phyloP scores from a whole-genome alignment of 2,888 invertebrate genomes.

The Metopia argyrocephala region DNA sequence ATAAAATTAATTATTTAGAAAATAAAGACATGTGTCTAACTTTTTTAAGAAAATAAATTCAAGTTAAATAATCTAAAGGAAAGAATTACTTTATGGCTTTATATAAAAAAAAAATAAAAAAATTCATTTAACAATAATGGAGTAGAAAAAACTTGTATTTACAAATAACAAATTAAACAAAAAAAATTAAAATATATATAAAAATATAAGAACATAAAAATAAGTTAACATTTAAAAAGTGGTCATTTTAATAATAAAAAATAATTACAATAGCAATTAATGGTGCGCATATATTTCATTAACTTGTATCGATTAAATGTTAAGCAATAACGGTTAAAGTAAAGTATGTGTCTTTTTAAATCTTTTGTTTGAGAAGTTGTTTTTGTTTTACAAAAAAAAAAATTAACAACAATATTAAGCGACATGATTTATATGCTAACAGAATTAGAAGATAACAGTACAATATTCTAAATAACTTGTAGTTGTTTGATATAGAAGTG shows the following conservation, averaged over 20 bases:
- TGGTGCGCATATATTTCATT: constrained; percentile 11
- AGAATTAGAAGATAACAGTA: not conserved
- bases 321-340: not conserved
- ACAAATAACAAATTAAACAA: too few relatives aligned
- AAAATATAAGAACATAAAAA: too few relatives aligned
- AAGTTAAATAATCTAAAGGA: not conserved
- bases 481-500: too few relatives aligned
- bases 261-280: not conserved
- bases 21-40: not conserved
- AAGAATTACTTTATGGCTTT: not conserved
- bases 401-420: not conserved
- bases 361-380: not conserved
- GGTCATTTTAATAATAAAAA: too few relatives aligned
- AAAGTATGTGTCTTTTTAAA: not conserved
- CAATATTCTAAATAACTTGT: not conserved
- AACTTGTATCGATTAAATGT: not conserved
- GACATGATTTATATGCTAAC: not conserved
- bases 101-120: too few relatives aligned
- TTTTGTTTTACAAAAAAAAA: not conserved
- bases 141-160: too few relatives aligned
- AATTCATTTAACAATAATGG: not conserved
- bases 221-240: too few relatives aligned
- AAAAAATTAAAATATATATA: too few relatives aligned
- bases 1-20: too few relatives aligned
- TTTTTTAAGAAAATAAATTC: not conserved